phyloP scores from a whole-genome alignment of 2,888 invertebrate species.

The Chesias legatella region DNA sequence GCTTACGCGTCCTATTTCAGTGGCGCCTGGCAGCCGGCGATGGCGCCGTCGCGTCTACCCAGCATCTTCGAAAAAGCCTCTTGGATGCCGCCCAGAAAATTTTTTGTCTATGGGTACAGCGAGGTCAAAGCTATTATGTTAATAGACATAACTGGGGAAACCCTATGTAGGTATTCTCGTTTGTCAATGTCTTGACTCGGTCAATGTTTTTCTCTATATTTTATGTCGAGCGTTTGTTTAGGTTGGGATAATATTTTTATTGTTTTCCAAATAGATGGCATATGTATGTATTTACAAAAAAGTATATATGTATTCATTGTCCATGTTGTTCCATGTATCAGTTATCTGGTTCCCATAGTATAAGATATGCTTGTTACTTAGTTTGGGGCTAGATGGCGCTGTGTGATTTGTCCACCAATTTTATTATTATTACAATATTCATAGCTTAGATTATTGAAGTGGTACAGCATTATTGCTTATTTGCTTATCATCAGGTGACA shows the following conservation, averaged over 20 bases:
- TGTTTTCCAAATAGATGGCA: too few species aligned
- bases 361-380: too few species aligned
- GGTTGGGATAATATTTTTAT: not conserved
- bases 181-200: slow-evolving; percentile 63
- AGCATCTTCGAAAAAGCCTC: slow-evolving; percentile 47
- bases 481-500: too few species aligned
- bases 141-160: slow-evolving; percentile 61
- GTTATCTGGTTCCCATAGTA: too few species aligned
- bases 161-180: slow-evolving; percentile 62
- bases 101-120: slow-evolving; percentile 69
- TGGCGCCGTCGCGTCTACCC: slow-evolving; percentile 76
- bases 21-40: slow-evolving; percentile 53
- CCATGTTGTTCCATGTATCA: too few species aligned
- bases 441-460: too few species aligned
- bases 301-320: too few species aligned
- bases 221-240: slow-evolving; percentile 19
- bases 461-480: too few species aligned
- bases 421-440: too few species aligned
- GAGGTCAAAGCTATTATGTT: slow-evolving; percentile 74
- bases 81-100: slow-evolving; percentile 74
- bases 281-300: too few species aligned
- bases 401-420: too few species aligned
- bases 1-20: slow-evolving; percentile 30
- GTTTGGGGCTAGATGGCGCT: too few species aligned
- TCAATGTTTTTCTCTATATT: slow-evolving; percentile 48